Evolutionary conservation across 2,888 invertebrate species (phyloP), one percentile per base, ranked within the genome.

Genomic region (Acholoe squamosa): DNA sequence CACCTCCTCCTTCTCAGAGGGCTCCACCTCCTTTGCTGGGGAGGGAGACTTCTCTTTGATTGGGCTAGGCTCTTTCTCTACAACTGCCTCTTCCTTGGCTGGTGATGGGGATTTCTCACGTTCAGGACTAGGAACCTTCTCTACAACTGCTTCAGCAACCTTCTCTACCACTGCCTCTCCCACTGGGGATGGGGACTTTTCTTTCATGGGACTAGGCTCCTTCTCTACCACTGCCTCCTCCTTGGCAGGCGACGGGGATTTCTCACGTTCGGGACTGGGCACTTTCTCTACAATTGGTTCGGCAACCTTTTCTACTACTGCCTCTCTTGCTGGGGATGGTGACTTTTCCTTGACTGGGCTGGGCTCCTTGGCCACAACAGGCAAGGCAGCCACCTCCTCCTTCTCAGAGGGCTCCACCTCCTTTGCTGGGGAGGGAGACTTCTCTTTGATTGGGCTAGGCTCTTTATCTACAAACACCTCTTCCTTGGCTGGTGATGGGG

Each of bases 301-400:
- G 5, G 28, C 43, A 84, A 51, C 54, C 25, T 54, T 56, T 56
- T 88, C 88, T 52, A 88, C 33, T 19, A 31, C 56, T 33, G 19
- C 56, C 31, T 56, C 56, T 28, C 19, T 14, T 43, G 84, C 51
- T 84, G 84, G 84, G 16, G 84, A 84, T 43, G 84, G 84, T n/a
- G 84, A 84, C 84, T 84, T 84, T 51, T 84, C 84, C 43, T 84
- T 84, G 84, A 84, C 25, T 34, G 84, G 84, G 43, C 84, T 84
- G 28, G 84, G 84, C 25, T 84, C 84, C 84, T 84, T 84, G 43
- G 43, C 84, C 22, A 33, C 1, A n/a, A 84, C 84, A 71, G 71
- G 71, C 71, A 71, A 71, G 43, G 56, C 25, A 43, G 19, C 88
- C 25, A 34, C 34, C 28, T 52, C 56, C 88, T 54, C 88, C 31